Evolutionary conservation across 2,113 vertebrate species (phyloP).

Genomic region (Hydropotes inermis): DNA sequence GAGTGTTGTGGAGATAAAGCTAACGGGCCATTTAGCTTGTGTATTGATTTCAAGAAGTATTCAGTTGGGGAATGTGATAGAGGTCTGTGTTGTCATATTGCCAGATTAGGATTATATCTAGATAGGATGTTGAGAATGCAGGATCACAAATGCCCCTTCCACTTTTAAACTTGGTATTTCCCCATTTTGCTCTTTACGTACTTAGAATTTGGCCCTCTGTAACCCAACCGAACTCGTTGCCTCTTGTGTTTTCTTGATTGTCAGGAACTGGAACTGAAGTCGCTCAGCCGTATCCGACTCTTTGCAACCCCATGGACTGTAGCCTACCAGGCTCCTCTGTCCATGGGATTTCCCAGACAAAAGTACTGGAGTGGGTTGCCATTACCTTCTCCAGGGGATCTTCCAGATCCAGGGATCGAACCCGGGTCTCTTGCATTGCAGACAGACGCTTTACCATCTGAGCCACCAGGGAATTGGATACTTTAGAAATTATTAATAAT

Average conservation of each 20-base stretch:
- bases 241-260: background rate
- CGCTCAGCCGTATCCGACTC: background rate
- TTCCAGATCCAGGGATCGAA: background rate
- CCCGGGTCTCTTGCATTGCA: background rate
- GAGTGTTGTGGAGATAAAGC: background rate
- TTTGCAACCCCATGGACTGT: background rate
- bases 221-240: background rate
- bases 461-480: background rate
- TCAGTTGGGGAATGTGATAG: background rate
- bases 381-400: background rate
- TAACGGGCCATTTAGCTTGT: background rate
- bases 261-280: background rate
- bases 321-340: background rate
- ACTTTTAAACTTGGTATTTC: conserved; percentile 1
- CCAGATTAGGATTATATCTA: conserved; percentile 24
- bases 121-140: background rate
- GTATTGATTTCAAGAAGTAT: conserved; percentile 13
- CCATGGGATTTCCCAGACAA: background rate
- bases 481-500: background rate
- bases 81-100: background rate
- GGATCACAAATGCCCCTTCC: background rate
- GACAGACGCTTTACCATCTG: background rate
- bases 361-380: background rate
- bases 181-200: background rate
- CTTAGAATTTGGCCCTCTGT: background rate